These are phyloP conservation scores for Pararge aegeria DNA, from an alignment of 1,140 invertebrate genomes.

Conservation along the genomic window DNA sequence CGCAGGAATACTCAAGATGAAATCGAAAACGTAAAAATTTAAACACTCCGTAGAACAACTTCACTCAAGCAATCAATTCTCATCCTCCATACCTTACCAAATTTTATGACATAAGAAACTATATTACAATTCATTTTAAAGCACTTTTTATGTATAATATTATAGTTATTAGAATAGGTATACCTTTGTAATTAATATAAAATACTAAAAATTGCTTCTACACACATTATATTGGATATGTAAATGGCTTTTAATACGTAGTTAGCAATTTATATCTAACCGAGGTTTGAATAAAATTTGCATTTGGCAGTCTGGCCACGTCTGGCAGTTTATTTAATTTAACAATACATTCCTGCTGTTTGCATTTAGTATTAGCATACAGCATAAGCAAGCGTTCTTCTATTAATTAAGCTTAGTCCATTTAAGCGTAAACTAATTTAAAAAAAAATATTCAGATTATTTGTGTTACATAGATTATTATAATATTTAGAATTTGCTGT, in stretches of 20 bases:
- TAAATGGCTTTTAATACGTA: neutral
- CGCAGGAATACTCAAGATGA: too few relatives aligned
- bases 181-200: neutral
- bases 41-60: too few relatives aligned
- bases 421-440: neutral
- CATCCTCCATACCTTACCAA: too few relatives aligned
- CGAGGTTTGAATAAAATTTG: neutral
- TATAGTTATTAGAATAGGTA: neutral
- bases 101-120: too few relatives aligned
- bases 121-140: too few relatives aligned
- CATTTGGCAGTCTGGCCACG: constrained; percentile 18
- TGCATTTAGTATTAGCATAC: constrained; percentile 8
- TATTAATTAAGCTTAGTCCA: neutral
- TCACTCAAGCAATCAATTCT: too few relatives aligned
- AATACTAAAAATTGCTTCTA: neutral
- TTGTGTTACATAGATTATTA: too few relatives aligned
- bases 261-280: neutral
- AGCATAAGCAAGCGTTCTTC: neutral
- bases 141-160: too few relatives aligned
- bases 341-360: constrained; percentile 14
- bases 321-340: constrained; percentile 15
- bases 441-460: too few relatives aligned
- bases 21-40: too few relatives aligned
- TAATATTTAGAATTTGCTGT: too few relatives aligned
- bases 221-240: neutral